A percentile compares a stretch with the other conserved stretches of the same genome.
phyloP scores from a whole-genome alignment of 1,140 invertebrate genomes.

The Scaptomyza pallida region DNA sequence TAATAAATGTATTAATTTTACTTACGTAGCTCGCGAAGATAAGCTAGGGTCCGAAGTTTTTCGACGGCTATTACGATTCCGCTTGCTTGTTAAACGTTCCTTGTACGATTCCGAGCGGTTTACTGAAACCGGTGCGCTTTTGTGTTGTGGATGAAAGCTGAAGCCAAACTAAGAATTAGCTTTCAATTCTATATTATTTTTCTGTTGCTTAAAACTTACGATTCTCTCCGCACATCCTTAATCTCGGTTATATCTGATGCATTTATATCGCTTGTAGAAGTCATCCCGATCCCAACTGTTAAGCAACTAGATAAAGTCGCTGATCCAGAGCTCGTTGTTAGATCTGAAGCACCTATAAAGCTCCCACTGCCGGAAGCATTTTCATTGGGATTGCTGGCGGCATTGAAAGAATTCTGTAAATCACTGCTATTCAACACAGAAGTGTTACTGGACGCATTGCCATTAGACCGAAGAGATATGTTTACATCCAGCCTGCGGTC shows the following conservation, averaged over 20 bases:
- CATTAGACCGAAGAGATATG: conserved; percentile 75
- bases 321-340: conserved; percentile 49
- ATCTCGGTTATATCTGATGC: conserved; percentile 61
- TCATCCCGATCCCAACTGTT: conserved; percentile 39
- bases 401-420: conserved; percentile 68
- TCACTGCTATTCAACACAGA: conserved; percentile 70
- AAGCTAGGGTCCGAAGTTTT: conserved; percentile 91
- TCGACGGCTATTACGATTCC: conserved; percentile 88
- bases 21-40: conserved; percentile 88
- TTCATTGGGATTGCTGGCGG: conserved; percentile 54
- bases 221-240: conserved; percentile 73
- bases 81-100: conserved; percentile 85
- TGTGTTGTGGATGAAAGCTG: conserved; percentile 75
- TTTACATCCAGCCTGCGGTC: conserved; percentile 80
- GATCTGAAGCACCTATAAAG: conserved; percentile 42
- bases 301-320: conserved; percentile 49
- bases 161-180: not conserved
- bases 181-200: not conserved
- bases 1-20: not conserved
- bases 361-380: conserved; percentile 47
- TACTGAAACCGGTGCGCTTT: conserved; percentile 80
- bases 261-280: conserved; percentile 55
- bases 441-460: conserved; percentile 67
- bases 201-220: conserved; percentile 36
- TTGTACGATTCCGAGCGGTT: conserved; percentile 84